These are phyloP conservation scores for Montipora efflorescens DNA, from an alignment of 64 coral and sea anemone genomes.

Conservation along the genomic window DNA sequence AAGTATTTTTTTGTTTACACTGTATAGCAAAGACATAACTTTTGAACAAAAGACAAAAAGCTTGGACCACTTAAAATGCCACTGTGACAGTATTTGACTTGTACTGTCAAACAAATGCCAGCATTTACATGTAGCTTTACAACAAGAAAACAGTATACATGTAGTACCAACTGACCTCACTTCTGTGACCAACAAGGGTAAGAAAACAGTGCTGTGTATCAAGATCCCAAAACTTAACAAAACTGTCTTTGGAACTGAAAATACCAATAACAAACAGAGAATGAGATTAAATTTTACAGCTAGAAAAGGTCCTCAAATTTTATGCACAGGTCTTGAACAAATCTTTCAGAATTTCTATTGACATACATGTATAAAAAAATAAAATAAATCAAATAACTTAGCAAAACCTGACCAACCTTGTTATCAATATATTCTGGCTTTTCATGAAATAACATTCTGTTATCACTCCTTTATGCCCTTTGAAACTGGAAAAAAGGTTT, in stretches of 20 bases:
- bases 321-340: too few species aligned
- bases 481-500: constrained; percentile 31
- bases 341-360: neutral
- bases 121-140: neutral
- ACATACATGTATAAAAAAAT: neutral
- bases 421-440: constrained; percentile 81
- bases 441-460: constrained; percentile 86
- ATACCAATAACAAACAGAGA: neutral
- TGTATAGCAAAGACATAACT: too few species aligned
- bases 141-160: neutral
- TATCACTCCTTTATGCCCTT: constrained; percentile 94
- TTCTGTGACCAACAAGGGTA: constrained; percentile 96
- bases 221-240: constrained; percentile 99
- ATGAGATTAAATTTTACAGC: neutral
- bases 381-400: too few species aligned
- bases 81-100: too few species aligned
- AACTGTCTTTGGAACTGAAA: constrained; percentile 92
- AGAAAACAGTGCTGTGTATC: constrained; percentile 98
- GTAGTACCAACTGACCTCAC: constrained; percentile 77
- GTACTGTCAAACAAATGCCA: too few species aligned
- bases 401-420: constrained; percentile 89
- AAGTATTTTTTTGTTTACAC: too few species aligned
- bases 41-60: too few species aligned
- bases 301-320: too few species aligned
- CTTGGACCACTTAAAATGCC: too few species aligned